Conservation (phyloP, 1,140 invertebrate species). For the Acromyrmex echinatior region DNA sequence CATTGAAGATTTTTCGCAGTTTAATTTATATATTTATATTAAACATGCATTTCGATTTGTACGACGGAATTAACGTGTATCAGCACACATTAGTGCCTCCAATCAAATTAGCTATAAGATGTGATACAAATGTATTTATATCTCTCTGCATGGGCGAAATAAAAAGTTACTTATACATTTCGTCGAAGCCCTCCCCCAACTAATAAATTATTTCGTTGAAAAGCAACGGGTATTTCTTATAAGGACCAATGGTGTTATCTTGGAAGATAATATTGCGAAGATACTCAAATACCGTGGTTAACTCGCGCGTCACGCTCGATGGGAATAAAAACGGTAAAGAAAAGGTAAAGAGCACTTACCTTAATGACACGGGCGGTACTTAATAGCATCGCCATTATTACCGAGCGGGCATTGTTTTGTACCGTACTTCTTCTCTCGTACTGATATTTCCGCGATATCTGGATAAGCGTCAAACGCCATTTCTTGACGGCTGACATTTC, state of each 20-base stretch:
- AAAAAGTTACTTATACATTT: conserved; percentile 37
- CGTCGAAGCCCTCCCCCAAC: background rate
- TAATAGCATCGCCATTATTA: conserved; percentile 53
- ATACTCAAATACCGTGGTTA: conserved; percentile 55
- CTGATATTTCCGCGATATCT: conserved; percentile 38
- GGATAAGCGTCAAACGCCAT: conserved; percentile 8
- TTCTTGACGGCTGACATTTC: conserved; percentile 27
- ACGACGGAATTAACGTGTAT: too few species aligned
- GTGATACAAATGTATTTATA: conserved; percentile 6
- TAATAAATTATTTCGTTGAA: conserved; percentile 51
- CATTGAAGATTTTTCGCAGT: too few species aligned
- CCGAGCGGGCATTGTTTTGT: conserved; percentile 33
- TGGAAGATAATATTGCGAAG: conserved; percentile 52
- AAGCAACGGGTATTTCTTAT: conserved; percentile 36
- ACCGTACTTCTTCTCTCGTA: conserved; percentile 33
- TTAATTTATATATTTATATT: too few species aligned
- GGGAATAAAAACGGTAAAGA: conserved; percentile 52
- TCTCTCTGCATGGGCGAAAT: background rate
- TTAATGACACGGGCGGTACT: conserved; percentile 57
- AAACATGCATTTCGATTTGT: too few species aligned
- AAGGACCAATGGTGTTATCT: conserved; percentile 28
- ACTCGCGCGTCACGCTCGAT: conserved; percentile 44
- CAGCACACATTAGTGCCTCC: too few species aligned
- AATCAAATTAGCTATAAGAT: background rate
- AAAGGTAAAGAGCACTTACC: conserved; percentile 61